Conservation (phyloP, 2,113 vertebrate genomes). For the Lycaon pictus region DNA sequence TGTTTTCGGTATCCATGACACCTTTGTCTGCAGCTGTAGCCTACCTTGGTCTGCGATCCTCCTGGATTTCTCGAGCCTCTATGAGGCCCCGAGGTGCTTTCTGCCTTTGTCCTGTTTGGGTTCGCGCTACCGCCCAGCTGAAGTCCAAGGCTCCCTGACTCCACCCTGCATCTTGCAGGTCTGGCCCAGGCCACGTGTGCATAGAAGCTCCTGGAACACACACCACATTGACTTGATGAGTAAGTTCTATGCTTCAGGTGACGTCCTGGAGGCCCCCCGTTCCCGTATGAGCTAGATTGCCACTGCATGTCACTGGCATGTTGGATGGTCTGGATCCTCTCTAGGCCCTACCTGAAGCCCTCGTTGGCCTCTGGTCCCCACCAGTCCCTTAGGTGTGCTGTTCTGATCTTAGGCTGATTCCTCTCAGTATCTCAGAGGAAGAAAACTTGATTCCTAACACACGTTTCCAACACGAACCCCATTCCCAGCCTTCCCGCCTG, state of each 20-base stretch:
- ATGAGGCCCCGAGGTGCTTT: fast-evolving
- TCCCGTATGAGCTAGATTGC: neutral
- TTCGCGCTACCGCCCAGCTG: neutral
- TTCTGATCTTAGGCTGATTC: neutral
- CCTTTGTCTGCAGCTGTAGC: neutral
- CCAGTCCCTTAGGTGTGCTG: neutral
- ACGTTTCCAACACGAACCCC: neutral
- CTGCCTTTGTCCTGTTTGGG: neutral
- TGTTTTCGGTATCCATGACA: fast-evolving
- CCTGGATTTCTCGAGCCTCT: neutral
- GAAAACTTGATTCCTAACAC: slow-evolving; percentile 53
- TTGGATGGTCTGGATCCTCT: neutral
- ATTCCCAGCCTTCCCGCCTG: slow-evolving; percentile 62
- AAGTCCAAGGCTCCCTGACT: neutral
- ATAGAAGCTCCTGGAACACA: neutral
- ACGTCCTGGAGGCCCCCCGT: fast-evolving
- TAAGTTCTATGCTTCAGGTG: fast-evolving
- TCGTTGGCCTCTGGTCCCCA: fast-evolving
- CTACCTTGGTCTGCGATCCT: neutral
- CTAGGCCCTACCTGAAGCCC: fast-evolving
- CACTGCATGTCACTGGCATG: fast-evolving
- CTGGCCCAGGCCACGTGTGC: fast-evolving
- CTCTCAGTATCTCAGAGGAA: slow-evolving; percentile 57
- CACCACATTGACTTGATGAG: fast-evolving
- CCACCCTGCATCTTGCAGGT: neutral